Conservation (phyloP, 92 coral and sea anemone genomes). For the Blastomussa wellsi region DNA sequence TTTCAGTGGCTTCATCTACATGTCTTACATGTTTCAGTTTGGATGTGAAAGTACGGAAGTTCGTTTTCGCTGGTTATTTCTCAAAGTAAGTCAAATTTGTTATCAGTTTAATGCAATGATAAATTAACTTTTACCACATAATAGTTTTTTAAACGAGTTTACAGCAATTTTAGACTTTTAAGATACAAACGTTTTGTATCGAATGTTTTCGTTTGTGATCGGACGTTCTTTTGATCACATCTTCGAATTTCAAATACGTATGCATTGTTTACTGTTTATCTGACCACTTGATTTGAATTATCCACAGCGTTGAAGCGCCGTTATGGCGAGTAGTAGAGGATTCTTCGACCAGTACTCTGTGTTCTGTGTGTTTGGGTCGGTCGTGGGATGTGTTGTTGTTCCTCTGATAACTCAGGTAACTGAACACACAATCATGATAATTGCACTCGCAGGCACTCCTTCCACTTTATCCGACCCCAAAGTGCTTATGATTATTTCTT, state of each 20-base stretch:
- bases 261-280: slow-evolving; percentile 41
- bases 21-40: slow-evolving; percentile 36
- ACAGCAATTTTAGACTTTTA: neutral
- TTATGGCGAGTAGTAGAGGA: slow-evolving; percentile 99
- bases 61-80: slow-evolving; percentile 21
- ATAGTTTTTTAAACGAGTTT: neutral
- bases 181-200: slow-evolving; percentile 11
- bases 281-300: slow-evolving; percentile 17
- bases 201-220: slow-evolving; percentile 45
- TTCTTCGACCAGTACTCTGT: slow-evolving; percentile 99
- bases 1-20: slow-evolving; percentile 27
- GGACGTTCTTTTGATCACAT: slow-evolving; percentile 56
- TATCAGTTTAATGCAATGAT: neutral
- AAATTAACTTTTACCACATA: neutral
- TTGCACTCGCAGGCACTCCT: slow-evolving; percentile 13
- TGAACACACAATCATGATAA: neutral
- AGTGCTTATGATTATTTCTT: neutral
- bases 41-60: slow-evolving; percentile 21
- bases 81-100: slow-evolving; percentile 4
- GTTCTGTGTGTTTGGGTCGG: slow-evolving; percentile 99
- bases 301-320: slow-evolving; percentile 70
- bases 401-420: slow-evolving; percentile 97
- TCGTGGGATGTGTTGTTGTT: slow-evolving; percentile 99
- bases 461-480: neutral
- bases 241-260: slow-evolving; percentile 38